Percentiles rank a stretch among this genome's conserved stretches.
Evolutionary conservation across 2,888 invertebrate species (phyloP).

Genomic region (Podotricha telesiphe): DNA sequence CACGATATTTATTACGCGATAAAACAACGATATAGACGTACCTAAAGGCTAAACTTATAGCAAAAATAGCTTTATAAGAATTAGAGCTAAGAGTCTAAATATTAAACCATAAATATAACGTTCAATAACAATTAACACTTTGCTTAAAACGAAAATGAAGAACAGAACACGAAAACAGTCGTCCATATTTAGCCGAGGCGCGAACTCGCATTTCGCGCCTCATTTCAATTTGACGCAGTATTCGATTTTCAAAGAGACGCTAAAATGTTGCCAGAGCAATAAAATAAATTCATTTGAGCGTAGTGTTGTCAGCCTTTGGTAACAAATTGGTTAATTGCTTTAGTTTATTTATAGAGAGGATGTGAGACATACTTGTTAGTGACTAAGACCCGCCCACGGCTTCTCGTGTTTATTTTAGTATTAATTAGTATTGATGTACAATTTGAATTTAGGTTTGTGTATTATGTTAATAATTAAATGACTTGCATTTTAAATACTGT

Average conservation of each 20-base stretch:
- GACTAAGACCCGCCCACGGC: constrained; percentile 43
- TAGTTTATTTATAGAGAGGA: constrained; percentile 52
- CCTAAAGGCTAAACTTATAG: too few species aligned
- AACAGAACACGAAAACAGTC: constrained; percentile 32
- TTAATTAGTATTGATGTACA: constrained; percentile 17
- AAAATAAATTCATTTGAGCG: constrained; percentile 69
- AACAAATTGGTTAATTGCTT: constrained; percentile 80
- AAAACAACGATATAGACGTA: too few species aligned
- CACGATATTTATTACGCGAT: too few species aligned
- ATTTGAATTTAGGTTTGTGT: neutral
- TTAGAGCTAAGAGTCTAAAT: neutral
- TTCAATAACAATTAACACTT: constrained; percentile 9
- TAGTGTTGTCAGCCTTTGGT: constrained; percentile 63
- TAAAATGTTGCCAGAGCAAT: constrained; percentile 77
- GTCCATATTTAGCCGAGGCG: constrained; percentile 70
- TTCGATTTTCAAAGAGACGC: constrained; percentile 75
- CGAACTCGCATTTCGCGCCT: constrained; percentile 69
- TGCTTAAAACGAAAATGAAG: neutral
- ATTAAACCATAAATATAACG: neutral
- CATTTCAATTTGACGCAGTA: constrained; percentile 71
- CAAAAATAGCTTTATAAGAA: too few species aligned
- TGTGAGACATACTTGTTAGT: constrained; percentile 47
- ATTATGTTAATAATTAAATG: neutral
- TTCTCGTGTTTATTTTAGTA: constrained; percentile 32
- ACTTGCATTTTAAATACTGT: neutral